phyloP scores from a whole-genome alignment of 2,797 vertebrate genomes.

The Tapera naevia region DNA sequence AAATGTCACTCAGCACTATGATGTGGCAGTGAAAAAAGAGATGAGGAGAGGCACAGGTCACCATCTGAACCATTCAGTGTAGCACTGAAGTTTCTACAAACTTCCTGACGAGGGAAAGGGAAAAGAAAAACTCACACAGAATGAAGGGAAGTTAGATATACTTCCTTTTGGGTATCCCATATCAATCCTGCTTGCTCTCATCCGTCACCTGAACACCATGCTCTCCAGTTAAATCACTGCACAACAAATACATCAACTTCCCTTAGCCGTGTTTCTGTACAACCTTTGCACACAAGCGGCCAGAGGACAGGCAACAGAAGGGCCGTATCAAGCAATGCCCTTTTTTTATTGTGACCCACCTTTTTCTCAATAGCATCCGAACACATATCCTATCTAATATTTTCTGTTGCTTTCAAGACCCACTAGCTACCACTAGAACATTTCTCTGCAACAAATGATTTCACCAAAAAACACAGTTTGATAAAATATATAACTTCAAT shows the following conservation, averaged over 20 bases:
- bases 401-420: not conserved
- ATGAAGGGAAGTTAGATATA: constrained; percentile 59
- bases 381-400: not conserved
- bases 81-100: constrained; percentile 24
- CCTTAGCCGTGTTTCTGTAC: not conserved
- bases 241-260: not conserved
- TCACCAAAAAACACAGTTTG: not conserved
- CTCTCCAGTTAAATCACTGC: not conserved
- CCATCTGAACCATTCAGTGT: not conserved
- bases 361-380: not conserved
- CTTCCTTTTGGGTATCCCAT: constrained; percentile 55
- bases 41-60: constrained; percentile 24
- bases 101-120: constrained; percentile 66
- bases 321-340: not conserved
- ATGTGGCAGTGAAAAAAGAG: constrained; percentile 41
- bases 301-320: not conserved
- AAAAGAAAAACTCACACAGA: constrained; percentile 45
- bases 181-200: constrained; percentile 35
- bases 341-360: not conserved
- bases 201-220: constrained; percentile 33
- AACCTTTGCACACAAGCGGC: not conserved
- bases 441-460: not conserved
- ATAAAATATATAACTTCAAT: not conserved
- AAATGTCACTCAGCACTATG: constrained; percentile 19
- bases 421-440: not conserved